Conservation (phyloP, 2,888 invertebrate genomes). For the Cactoblastis cactorum region DNA sequence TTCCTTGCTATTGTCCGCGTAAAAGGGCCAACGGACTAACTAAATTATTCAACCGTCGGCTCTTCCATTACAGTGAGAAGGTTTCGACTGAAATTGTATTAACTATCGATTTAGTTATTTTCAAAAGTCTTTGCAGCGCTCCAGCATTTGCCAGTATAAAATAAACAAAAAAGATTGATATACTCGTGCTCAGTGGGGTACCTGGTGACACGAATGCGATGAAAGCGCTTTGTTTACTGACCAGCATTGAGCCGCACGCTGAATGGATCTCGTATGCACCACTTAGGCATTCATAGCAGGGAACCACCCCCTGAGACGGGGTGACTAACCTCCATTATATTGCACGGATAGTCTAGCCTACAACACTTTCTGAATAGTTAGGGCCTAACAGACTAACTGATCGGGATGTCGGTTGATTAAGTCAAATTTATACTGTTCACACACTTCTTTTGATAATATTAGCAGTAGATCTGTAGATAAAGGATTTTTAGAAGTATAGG, state of each 20-base stretch:
- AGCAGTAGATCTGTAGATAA: no score
- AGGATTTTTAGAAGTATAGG: no score
- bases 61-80: neutral
- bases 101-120: neutral
- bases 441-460: no score
- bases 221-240: conserved; percentile 59
- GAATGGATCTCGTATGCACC: conserved; percentile 54
- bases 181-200: conserved; percentile 50
- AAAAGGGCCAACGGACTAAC: neutral
- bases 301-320: conserved; percentile 46
- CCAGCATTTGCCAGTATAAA: neutral
- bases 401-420: conserved; percentile 8
- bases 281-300: conserved; percentile 63
- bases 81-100: neutral
- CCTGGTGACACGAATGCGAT: conserved; percentile 60
- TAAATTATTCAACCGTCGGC: neutral
- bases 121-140: neutral
- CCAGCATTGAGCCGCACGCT: conserved; percentile 54
- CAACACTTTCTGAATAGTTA: conserved; percentile 17
- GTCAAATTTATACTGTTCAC: neutral
- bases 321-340: conserved; percentile 58
- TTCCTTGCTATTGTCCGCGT: neutral
- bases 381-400: neutral
- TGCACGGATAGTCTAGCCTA: conserved; percentile 31
- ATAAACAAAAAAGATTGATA: conserved; percentile 14